phyloP scores from a whole-genome alignment of 2,797 vertebrate genomes.

The Tauraco hartlaubi region DNA sequence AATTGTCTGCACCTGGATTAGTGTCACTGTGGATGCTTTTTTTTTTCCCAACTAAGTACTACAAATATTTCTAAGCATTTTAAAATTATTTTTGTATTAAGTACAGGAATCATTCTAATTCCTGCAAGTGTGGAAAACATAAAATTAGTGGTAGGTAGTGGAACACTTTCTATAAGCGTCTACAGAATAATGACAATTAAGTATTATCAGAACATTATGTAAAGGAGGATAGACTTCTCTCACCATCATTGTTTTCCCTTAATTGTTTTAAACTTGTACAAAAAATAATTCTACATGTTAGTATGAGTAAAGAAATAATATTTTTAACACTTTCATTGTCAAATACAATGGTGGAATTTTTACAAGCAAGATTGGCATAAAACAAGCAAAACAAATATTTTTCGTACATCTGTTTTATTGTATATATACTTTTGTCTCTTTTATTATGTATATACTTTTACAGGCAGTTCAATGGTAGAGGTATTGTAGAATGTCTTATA shows the following conservation, averaged over 20 bases:
- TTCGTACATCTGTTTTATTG: background rate
- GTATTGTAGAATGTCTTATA: background rate
- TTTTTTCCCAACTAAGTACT: background rate
- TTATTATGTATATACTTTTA: background rate
- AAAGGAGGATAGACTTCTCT: background rate
- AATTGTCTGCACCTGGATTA: background rate
- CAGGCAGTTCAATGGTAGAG: background rate
- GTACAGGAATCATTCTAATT: background rate
- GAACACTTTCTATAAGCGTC: background rate
- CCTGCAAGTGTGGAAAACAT: background rate
- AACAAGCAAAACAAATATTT: background rate
- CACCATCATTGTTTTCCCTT: background rate
- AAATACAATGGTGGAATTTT: background rate
- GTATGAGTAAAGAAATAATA: background rate
- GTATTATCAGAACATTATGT: background rate
- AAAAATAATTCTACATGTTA: background rate
- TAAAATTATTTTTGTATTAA: background rate
- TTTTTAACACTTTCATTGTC: background rate
- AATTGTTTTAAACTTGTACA: background rate
- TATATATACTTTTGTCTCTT: background rate
- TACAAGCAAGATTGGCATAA: background rate
- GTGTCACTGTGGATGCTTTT: background rate
- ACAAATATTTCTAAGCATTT: background rate
- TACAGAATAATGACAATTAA: background rate
- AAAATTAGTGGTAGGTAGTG: background rate